Conservation (phyloP, 2,888 invertebrate species). For the Drosophila formosana region DNA sequence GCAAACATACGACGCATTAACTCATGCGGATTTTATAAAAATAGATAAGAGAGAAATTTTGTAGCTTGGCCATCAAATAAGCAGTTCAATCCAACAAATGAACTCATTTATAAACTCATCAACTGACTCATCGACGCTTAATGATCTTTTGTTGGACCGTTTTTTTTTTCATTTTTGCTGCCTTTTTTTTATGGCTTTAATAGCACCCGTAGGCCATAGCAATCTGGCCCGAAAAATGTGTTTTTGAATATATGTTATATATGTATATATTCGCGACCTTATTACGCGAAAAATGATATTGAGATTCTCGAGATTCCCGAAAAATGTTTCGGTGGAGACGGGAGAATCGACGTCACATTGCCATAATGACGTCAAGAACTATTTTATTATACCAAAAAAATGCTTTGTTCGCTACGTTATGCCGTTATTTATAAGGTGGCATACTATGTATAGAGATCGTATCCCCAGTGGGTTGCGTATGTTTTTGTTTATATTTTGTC, state of each 20-base stretch:
- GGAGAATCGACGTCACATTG: slow-evolving; percentile 9
- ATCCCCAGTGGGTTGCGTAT: slow-evolving; percentile 42
- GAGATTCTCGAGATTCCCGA: slow-evolving; percentile 52
- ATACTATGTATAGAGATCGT: slow-evolving; percentile 32
- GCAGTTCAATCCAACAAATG: slow-evolving; percentile 41
- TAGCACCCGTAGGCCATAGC: slow-evolving; percentile 28
- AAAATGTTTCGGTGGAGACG: background rate
- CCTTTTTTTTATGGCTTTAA: slow-evolving; percentile 41
- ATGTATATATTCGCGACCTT: slow-evolving; percentile 30
- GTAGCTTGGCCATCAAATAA: slow-evolving; percentile 18
- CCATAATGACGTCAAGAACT: slow-evolving; percentile 53
- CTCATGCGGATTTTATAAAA: slow-evolving; percentile 26
- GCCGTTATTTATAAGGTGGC: slow-evolving; percentile 27
- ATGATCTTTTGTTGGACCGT: slow-evolving; percentile 42
- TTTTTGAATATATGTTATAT: background rate
- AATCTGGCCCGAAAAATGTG: slow-evolving; percentile 32
- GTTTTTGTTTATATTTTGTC: slow-evolving; percentile 39
- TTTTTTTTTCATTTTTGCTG: slow-evolving; percentile 13
- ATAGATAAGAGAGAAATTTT: slow-evolving; percentile 34
- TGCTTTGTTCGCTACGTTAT: background rate
- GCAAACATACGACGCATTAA: slow-evolving; percentile 35
- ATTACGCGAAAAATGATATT: slow-evolving; percentile 32
- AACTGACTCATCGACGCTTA: slow-evolving; percentile 51
- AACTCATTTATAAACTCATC: slow-evolving; percentile 62
- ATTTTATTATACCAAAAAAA: slow-evolving; percentile 13